Conservation (phyloP, 2,113 vertebrate species). For the Nothocercus nigrocapillus region DNA sequence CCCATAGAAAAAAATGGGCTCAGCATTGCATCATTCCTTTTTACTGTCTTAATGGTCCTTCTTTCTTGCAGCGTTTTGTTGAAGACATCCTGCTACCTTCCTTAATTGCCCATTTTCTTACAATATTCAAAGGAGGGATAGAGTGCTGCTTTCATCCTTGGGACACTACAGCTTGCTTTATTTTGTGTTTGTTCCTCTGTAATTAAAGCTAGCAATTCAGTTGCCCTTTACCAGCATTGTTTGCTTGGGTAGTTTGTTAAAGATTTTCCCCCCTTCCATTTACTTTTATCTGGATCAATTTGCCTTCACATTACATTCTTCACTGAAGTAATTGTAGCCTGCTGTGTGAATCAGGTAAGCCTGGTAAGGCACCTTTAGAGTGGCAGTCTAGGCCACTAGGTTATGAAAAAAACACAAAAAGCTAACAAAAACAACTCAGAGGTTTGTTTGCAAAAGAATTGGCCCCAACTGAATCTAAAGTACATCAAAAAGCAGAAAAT, state of each 20-base stretch:
- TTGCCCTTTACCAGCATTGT: neutral
- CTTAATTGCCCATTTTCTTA: neutral
- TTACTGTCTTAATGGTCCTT: neutral
- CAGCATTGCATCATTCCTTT: neutral
- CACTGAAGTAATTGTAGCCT: neutral
- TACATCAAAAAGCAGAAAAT: neutral
- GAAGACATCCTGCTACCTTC: neutral
- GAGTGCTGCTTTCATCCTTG: fast-evolving
- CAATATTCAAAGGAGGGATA: neutral
- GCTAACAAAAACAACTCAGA: neutral
- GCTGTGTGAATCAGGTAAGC: neutral
- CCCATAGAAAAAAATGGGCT: neutral
- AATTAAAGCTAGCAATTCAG: neutral
- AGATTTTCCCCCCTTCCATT: neutral
- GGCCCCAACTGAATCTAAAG: neutral
- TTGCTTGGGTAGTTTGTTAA: neutral
- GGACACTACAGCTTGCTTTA: neutral
- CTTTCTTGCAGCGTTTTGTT: neutral
- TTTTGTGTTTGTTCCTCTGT: neutral
- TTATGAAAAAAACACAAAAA: slow-evolving; percentile 15
- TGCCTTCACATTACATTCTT: neutral
- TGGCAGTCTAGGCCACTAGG: neutral
- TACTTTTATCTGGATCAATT: neutral
- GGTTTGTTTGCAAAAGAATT: neutral
- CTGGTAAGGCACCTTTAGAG: neutral